Evolutionary conservation across 2,888 invertebrate genomes (phyloP).

Genomic region (Chrysolina americana): DNA sequence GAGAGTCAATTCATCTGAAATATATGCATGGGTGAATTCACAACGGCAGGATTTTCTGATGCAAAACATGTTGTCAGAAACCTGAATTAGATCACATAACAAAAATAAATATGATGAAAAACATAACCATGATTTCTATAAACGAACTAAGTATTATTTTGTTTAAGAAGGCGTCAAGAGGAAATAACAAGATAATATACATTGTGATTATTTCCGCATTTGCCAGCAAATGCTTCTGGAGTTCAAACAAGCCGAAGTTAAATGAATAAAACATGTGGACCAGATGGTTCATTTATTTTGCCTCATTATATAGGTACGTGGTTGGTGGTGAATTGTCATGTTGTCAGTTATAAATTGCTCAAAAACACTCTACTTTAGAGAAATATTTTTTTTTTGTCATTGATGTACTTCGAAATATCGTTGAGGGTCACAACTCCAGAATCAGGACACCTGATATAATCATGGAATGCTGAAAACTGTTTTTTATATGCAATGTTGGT

Average conservation of each 20-base stretch:
- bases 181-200: not conserved
- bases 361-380: no score
- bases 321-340: no score
- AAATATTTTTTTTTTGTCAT: no score
- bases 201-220: constrained; percentile 10
- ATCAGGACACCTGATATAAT: no score
- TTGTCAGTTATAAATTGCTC: no score
- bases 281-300: constrained; percentile 2
- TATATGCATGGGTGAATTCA: constrained; percentile 8
- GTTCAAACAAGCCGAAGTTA: not conserved
- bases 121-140: not conserved
- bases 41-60: not conserved
- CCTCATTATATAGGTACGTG: no score
- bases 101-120: constrained; percentile 9
- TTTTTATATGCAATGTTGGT: no score
- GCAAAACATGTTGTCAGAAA: constrained; percentile 6
- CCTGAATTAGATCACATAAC: constrained; percentile 5
- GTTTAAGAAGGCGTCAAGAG: not conserved
- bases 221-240: not conserved
- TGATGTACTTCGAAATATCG: no score
- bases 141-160: not conserved
- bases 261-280: not conserved
- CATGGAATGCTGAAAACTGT: no score
- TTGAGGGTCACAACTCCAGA: no score
- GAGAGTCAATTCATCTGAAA: not conserved